Percentiles rank a stretch among this genome's conserved stretches.
phyloP scores from a whole-genome alignment of 2,888 invertebrate genomes.

The Pseudococcus jackbeardsleyi region DNA sequence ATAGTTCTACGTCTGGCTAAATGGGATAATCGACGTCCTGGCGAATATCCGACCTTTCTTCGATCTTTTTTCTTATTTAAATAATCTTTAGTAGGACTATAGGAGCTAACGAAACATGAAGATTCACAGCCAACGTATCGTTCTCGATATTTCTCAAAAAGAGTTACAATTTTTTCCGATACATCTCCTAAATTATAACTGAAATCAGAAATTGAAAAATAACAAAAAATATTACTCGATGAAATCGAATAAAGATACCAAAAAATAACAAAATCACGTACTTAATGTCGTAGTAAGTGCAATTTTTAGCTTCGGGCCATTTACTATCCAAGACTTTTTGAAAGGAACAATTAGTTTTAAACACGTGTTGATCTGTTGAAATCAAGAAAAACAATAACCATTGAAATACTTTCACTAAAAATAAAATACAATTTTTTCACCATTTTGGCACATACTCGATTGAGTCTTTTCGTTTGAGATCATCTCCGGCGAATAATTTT shows the following conservation, averaged over 20 bases:
- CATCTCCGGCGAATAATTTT: neutral
- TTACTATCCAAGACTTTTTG: neutral
- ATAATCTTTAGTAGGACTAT: slow-evolving; percentile 67
- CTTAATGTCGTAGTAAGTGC: slow-evolving; percentile 53
- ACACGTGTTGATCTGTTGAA: neutral
- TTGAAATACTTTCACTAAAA: neutral
- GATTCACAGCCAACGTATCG: slow-evolving; percentile 84
- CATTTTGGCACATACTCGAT: neutral
- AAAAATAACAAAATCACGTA: neutral
- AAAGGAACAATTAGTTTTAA: slow-evolving; percentile 29
- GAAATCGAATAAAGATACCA: neutral
- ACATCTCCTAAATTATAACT: slow-evolving; percentile 80
- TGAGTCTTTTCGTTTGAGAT: neutral
- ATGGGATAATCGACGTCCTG: slow-evolving; percentile 83
- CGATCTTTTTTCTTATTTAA: slow-evolving; percentile 50
- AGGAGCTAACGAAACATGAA: slow-evolving; percentile 76
- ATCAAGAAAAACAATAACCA: neutral
- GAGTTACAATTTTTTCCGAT: slow-evolving; percentile 74
- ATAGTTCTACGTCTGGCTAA: slow-evolving; percentile 81
- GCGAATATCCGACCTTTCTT: slow-evolving; percentile 72
- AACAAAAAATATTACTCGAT: neutral
- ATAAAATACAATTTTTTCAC: neutral
- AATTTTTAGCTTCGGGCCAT: slow-evolving; percentile 49
- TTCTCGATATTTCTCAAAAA: slow-evolving; percentile 78
- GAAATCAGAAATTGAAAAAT: slow-evolving; percentile 68